Evolutionary conservation across 2,888 invertebrate species (phyloP), one percentile per base, ranked within the genome.

Genomic region (Agriopis marginaria): DNA sequence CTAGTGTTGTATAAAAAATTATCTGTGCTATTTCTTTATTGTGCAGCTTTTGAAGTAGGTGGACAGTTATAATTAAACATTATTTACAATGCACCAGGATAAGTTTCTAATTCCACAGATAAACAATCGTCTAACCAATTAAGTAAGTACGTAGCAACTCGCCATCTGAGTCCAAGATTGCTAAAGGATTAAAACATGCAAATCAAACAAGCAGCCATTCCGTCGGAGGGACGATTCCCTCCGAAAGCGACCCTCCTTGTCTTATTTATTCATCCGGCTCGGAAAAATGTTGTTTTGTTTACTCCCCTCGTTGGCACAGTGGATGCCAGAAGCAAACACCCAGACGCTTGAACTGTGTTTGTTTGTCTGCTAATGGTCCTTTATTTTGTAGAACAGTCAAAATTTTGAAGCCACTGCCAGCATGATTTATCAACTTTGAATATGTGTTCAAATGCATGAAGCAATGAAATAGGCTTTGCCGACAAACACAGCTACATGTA

Each of bases 131-230:
- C 72, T 72, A 78, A 74, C 76, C 81, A 80, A 82, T 82, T 79
- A 32, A 32, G 32, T 32, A 32, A 32, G 32, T 32, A 79, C 78
- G 77, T 68, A 65, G 63, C 72, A 63, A 73, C 75, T 75, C 79
- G 77, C 78, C 86, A 87, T 82, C 86, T 87, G 85, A 85, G 88
- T 77, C 86, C 75, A 79, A 84, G 86, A 87, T 86, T 84, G 82
- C 77, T 83, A 91, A 92, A 92, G 91, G 93, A 93, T 93, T 93
- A 92, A 91, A 93, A 92, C 90, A 93, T 93, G 92, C 92, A 92
- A 93, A 93, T 93, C 91, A 91, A 92, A 91, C 89, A 89, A 89
- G 88, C 83, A 82, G 80, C 82, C 83, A 85, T 89, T 88, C 84
- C 79, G 84, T 83, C 85, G 83, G 84, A 86, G 87, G 91, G 89